These are phyloP conservation scores for Nycticebus coucang DNA, from an alignment of 2,113 vertebrate genomes.

Conservation along the genomic window DNA sequence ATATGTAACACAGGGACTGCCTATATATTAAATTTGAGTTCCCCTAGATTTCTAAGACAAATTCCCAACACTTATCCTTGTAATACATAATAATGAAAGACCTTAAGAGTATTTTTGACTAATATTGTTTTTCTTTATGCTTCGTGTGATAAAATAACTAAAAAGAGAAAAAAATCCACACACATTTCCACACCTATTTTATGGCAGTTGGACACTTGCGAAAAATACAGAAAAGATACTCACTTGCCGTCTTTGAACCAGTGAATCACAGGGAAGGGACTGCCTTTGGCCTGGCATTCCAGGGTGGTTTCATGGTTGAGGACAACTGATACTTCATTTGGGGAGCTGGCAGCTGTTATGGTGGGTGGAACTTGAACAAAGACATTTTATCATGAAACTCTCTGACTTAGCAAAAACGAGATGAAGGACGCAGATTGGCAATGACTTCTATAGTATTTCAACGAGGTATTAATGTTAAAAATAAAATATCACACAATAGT, in stretches of 20 bases:
- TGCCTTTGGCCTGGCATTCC: slow-evolving; percentile 92
- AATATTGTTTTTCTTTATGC: not conserved
- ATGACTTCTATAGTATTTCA: not conserved
- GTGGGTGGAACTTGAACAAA: slow-evolving; percentile 91
- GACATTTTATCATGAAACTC: slow-evolving; percentile 56
- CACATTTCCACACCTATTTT: not conserved
- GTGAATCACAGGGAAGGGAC: slow-evolving; percentile 92
- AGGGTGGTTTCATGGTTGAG: slow-evolving; percentile 89
- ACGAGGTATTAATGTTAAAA: slow-evolving; percentile 3
- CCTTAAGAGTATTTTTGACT: not conserved
- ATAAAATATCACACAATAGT: not conserved
- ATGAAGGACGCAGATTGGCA: not conserved
- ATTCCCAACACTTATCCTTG: not conserved
- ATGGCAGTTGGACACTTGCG: not conserved
- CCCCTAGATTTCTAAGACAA: slow-evolving; percentile 13
- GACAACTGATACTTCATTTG: slow-evolving; percentile 87
- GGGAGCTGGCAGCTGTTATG: slow-evolving; percentile 82
- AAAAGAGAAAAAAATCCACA: not conserved
- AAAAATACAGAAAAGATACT: slow-evolving; percentile 75
- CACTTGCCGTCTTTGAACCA: slow-evolving; percentile 99
- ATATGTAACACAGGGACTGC: too few relatives aligned
- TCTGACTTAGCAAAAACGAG: not conserved
- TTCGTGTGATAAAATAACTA: not conserved
- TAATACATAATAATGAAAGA: slow-evolving; percentile 13
- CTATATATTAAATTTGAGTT: not conserved